phyloP scores from a whole-genome alignment of 2,113 vertebrate species.

The Lonchura striata region DNA sequence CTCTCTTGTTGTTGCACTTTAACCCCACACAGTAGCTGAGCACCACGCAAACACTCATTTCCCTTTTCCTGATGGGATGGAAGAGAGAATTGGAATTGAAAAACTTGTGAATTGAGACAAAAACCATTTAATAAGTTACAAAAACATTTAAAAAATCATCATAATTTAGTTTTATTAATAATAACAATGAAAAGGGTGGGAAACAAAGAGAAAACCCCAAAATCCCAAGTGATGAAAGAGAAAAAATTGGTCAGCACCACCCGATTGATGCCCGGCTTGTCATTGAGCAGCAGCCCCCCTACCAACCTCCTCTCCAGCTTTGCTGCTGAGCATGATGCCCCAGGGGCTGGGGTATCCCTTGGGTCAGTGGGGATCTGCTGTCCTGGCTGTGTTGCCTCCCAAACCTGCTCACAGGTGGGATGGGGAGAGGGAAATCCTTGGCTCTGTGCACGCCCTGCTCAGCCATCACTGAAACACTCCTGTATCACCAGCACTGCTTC shows the following conservation, averaged over 20 bases:
- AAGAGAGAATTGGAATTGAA: not conserved
- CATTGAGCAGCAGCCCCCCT: not conserved
- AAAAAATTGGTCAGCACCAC: not conserved
- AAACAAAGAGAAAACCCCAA: not conserved
- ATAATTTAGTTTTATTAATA: not conserved
- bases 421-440: not conserved
- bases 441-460: not conserved
- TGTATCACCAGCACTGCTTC: not conserved
- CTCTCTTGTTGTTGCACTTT: not conserved
- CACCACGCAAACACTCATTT: not conserved
- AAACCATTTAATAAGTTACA: not conserved
- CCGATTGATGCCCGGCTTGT: fast-evolving
- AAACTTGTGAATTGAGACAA: not conserved
- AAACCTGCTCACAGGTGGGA: fast-evolving
- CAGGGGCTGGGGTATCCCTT: not conserved
- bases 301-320: not conserved
- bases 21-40: not conserved
- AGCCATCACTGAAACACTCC: not conserved
- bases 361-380: not conserved
- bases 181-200: not conserved
- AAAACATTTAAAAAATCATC: not conserved
- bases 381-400: not conserved
- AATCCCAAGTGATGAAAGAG: not conserved
- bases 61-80: fast-evolving
- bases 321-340: not conserved